Evolutionary conservation across 23 tunicate genomes (phyloP).

Genomic region (Styela clava): DNA sequence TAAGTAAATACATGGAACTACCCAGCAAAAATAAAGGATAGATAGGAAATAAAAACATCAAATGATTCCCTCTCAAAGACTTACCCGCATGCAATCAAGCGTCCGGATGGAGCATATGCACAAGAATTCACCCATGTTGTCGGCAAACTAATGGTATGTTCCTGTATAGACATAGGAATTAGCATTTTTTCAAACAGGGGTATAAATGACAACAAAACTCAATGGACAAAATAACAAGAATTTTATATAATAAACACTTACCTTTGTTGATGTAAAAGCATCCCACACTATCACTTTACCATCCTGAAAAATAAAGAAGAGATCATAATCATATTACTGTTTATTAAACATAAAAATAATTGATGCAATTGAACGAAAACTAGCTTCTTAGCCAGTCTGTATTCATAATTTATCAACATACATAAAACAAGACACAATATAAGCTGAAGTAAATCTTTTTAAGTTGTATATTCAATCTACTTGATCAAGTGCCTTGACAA

Average conservation of each 20-base stretch:
- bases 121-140: slow-evolving; percentile 99
- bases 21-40: too few species aligned
- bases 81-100: slow-evolving; percentile 93
- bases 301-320: slow-evolving; percentile 56
- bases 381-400: too few species aligned
- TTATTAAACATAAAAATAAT: not conserved
- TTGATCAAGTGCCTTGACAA: too few species aligned
- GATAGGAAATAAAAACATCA: not conserved
- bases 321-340: not conserved
- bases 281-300: slow-evolving; percentile 92
- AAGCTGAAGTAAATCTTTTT: too few species aligned
- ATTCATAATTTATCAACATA: too few species aligned
- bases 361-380: too few species aligned
- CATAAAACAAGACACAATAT: too few species aligned
- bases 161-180: slow-evolving; percentile 33
- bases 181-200: too few species aligned
- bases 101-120: slow-evolving; percentile 91
- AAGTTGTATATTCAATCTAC: too few species aligned
- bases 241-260: slow-evolving; percentile 6
- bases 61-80: too few species aligned
- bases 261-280: slow-evolving; percentile 67
- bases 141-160: slow-evolving; percentile 52
- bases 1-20: too few species aligned
- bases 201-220: too few species aligned
- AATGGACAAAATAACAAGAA: not conserved